Evolutionary conservation across 2,797 vertebrate genomes (phyloP), one percentile per base, ranked within the genome.

Genomic region (Tokudaia muenninki): DNA sequence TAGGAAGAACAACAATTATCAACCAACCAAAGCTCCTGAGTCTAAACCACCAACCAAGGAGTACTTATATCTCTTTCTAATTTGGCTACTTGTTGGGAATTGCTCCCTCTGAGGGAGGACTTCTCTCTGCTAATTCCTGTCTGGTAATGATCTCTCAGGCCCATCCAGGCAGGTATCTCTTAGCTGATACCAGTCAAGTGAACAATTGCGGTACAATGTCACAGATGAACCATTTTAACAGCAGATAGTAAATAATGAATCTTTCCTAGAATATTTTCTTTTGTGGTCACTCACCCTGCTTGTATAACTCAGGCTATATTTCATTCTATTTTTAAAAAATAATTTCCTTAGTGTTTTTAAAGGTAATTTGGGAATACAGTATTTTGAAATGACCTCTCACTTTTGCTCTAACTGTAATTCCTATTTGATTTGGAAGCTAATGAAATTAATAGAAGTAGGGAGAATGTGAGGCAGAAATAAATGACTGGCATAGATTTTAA

Each of bases 401-500:
- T 74, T 47, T 82, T 70, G 80, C 63, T 70, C 37, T 63, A 84
- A 84, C 17, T 92, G 59, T 79, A 92, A 84, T 83, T 55, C 13
- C 7, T 75, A 63, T 93, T 94, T 63, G 24, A 55, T 72, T 95
- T 94, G 88, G 37, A 79, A 81, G 12, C n/a, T 93, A 70, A 70
- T 70, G 52, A 67, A 65, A 72, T 67, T 67, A 95, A 65, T 59
- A 63, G 22, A 84, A 74, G 5, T 70, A 8, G 52, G 29, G 22
- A 91, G 16, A 47, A 57, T 50, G 22, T 47, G 14, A 2, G 34
- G 17, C 41, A 41, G 41, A 41, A 77, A 94, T 19, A 82, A 79
- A 89, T n/a, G 41, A 74, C 63, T 50, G 67, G 14, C 31, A 41
- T 65, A 3, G 37, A 86, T 77, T 91, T 55, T 6, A 95, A 89